Conservation (phyloP, 23 tunicate species). For the Ascidia mentula region DNA sequence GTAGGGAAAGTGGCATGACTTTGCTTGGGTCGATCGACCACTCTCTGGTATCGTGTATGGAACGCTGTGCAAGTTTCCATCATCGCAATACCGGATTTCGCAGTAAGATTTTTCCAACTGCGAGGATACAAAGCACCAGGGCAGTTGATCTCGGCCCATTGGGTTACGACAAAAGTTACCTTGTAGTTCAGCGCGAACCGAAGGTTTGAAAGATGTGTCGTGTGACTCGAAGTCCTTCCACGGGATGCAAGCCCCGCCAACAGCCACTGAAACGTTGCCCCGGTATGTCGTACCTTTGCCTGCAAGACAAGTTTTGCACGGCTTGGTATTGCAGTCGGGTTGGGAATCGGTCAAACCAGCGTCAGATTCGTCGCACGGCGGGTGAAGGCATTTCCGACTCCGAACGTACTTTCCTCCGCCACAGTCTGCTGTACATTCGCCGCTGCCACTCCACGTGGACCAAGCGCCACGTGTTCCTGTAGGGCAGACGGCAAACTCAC, state of each 20-base stretch:
- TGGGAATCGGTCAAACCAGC: neutral
- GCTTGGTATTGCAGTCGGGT: conserved; percentile 59
- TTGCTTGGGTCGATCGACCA: conserved; percentile 5
- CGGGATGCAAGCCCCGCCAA: conserved; percentile 35
- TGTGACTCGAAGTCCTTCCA: conserved; percentile 28
- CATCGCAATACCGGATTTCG: conserved; percentile 11
- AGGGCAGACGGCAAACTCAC: conserved; percentile 56
- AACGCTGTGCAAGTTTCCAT: conserved; percentile 15
- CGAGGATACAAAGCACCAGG: conserved; percentile 65
- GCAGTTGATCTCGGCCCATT: conserved; percentile 22
- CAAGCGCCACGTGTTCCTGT: conserved; percentile 47
- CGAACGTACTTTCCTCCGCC: conserved; percentile 55
- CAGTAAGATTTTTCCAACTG: neutral
- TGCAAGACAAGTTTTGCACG: conserved; percentile 46
- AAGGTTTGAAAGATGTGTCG: conserved; percentile 24
- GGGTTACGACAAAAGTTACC: conserved; percentile 74
- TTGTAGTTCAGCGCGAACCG: conserved; percentile 17
- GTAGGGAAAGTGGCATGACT: conserved; percentile 50
- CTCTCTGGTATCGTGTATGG: conserved; percentile 64
- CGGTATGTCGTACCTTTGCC: conserved; percentile 49
- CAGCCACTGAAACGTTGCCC: conserved; percentile 30
- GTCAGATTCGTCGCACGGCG: conserved; percentile 38
- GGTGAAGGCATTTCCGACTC: conserved; percentile 47
- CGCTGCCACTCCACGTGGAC: conserved; percentile 39
- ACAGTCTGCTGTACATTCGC: conserved; percentile 46